phyloP scores from a whole-genome alignment of 2,888 invertebrate genomes.

The Willowsia nigromaculata region DNA sequence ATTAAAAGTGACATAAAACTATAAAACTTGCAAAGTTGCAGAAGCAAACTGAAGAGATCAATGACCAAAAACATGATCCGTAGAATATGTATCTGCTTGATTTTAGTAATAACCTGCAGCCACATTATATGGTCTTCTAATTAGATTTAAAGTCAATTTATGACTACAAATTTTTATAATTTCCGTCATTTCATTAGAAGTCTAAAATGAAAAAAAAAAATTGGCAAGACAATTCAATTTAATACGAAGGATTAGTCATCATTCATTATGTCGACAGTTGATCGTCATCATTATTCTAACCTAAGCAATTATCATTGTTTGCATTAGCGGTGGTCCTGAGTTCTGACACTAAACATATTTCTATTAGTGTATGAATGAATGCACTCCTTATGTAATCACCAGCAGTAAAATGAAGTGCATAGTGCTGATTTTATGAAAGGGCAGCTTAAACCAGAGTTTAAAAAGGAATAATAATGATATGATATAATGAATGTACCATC shows the following conservation, averaged over 20 bases:
- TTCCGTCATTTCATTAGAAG: neutral
- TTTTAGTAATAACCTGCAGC: too few relatives aligned
- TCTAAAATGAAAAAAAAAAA: neutral
- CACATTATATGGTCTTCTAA: too few relatives aligned
- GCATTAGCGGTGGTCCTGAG: neutral
- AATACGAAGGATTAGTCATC: constrained; percentile 3
- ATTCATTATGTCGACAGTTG: neutral
- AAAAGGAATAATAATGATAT: constrained; percentile 3
- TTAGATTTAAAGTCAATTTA: too few relatives aligned
- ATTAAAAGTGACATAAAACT: neutral
- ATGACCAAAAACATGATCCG: constrained; percentile 18
- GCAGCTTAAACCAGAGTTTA: neutral
- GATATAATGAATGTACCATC: constrained; percentile 9
- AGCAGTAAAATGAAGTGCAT: neutral
- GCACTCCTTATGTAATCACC: constrained; percentile 10
- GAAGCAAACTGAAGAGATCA: neutral
- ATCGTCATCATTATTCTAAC: neutral
- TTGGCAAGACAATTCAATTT: neutral
- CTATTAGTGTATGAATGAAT: neutral
- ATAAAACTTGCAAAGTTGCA: neutral
- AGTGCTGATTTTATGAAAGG: constrained; percentile 1
- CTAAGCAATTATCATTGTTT: neutral
- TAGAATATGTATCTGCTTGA: too few relatives aligned
- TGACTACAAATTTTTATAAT: too few relatives aligned
- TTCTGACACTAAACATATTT: neutral